phyloP scores from a whole-genome alignment of 2,888 invertebrate species.

The Caenorhabditis virilis region DNA sequence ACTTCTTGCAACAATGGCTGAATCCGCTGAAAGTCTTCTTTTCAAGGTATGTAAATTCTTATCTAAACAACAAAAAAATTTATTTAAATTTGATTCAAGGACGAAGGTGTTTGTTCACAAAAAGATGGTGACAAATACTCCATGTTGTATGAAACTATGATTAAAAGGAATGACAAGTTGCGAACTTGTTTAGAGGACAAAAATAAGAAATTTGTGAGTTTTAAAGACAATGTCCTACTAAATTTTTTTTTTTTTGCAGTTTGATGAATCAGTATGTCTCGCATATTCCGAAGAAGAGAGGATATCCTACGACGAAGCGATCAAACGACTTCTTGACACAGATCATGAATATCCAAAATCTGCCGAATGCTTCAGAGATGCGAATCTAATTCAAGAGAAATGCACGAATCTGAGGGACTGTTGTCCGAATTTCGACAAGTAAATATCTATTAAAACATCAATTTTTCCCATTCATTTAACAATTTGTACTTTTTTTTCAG shows the following conservation, averaged over 20 bases:
- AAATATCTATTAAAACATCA: slow-evolving; percentile 3
- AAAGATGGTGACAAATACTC: slow-evolving; percentile 44
- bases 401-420: slow-evolving; percentile 50
- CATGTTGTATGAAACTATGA: slow-evolving; percentile 48
- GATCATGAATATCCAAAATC: slow-evolving; percentile 33
- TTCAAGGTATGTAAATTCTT: slow-evolving; percentile 34
- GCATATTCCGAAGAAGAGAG: slow-evolving; percentile 42
- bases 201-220: slow-evolving; percentile 49
- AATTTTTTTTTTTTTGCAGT: slow-evolving; percentile 46
- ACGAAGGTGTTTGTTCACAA: slow-evolving; percentile 49
- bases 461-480: neutral
- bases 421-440: slow-evolving; percentile 56
- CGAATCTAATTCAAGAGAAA: slow-evolving; percentile 54
- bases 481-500: slow-evolving; percentile 21
- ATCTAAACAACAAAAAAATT: neutral
- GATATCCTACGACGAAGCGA: slow-evolving; percentile 36
- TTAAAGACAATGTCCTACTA: no score
- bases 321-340: slow-evolving; percentile 36
- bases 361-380: slow-evolving; percentile 46
- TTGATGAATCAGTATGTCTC: slow-evolving; percentile 47
- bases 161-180: slow-evolving; percentile 47
- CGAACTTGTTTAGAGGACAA: slow-evolving; percentile 43
- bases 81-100: slow-evolving; percentile 9
- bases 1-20: slow-evolving; percentile 47
- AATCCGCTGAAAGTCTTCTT: slow-evolving; percentile 53